Percentiles rank a stretch among this genome's conserved stretches.
Conservation (phyloP, 2,888 invertebrate genomes). For the Apamea anceps region DNA sequence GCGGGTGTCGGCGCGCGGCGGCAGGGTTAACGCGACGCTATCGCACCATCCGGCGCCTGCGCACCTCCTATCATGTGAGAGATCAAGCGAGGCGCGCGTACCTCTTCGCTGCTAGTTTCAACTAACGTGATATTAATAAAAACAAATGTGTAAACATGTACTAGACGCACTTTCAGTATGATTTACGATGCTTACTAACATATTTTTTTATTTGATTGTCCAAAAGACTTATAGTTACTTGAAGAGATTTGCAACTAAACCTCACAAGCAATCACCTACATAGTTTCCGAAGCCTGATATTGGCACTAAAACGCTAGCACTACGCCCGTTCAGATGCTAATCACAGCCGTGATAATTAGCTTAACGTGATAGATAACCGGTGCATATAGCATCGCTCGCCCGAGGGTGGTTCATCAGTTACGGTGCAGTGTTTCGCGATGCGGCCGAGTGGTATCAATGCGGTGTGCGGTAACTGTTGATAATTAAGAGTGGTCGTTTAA, state of each 20-base stretch:
- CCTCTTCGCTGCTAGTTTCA: slow-evolving; percentile 51
- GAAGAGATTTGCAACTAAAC: neutral
- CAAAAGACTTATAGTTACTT: neutral
- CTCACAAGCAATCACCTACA: neutral
- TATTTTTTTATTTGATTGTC: neutral
- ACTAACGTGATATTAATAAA: slow-evolving; percentile 61
- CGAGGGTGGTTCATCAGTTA: slow-evolving; percentile 72
- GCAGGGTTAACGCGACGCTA: slow-evolving; percentile 77
- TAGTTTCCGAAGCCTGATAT: slow-evolving; percentile 25
- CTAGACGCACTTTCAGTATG: neutral
- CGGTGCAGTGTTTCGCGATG: slow-evolving; percentile 71
- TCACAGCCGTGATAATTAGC: slow-evolving; percentile 48
- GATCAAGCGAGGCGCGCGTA: slow-evolving; percentile 75
- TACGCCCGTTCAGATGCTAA: slow-evolving; percentile 32
- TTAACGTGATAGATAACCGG: slow-evolving; percentile 57
- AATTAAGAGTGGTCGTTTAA: slow-evolving; percentile 87
- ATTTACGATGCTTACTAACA: neutral
- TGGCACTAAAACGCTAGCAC: slow-evolving; percentile 28
- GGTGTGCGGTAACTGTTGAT: slow-evolving; percentile 86
- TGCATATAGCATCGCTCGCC: slow-evolving; percentile 45
- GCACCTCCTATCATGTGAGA: slow-evolving; percentile 83
- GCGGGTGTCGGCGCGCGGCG: slow-evolving; percentile 68
- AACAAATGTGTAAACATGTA: slow-evolving; percentile 42
- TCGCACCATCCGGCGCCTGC: slow-evolving; percentile 81
- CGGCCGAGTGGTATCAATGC: slow-evolving; percentile 75